phyloP scores from a whole-genome alignment of 2,888 invertebrate genomes.

The Nomada lathburiana region DNA sequence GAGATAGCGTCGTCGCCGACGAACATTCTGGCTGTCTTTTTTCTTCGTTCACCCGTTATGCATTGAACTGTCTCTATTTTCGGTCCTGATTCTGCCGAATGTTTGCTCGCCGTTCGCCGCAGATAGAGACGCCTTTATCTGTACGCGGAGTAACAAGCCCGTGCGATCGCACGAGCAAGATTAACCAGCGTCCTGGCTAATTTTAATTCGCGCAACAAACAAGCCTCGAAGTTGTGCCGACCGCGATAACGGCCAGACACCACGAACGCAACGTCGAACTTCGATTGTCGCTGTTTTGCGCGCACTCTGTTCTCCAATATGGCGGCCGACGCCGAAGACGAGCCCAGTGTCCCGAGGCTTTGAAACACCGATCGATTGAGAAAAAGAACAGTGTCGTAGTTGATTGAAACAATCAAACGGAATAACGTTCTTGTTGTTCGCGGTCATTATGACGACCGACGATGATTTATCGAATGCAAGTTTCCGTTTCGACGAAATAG shows the following conservation, averaged over 20 bases:
- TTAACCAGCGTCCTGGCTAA: slow-evolving; percentile 67
- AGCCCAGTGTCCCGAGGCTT: slow-evolving; percentile 9
- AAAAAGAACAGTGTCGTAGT: background rate
- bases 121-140: slow-evolving; percentile 60
- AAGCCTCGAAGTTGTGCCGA: slow-evolving; percentile 50
- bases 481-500: background rate
- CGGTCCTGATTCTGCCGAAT: slow-evolving; percentile 34
- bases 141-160: slow-evolving; percentile 26
- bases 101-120: slow-evolving; percentile 30
- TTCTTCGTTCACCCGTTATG: background rate
- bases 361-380: background rate
- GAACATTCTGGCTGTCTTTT: background rate
- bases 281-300: slow-evolving; percentile 23
- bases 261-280: slow-evolving; percentile 16
- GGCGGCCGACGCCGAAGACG: slow-evolving; percentile 51
- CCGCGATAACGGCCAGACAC: slow-evolving; percentile 58
- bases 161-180: slow-evolving; percentile 57
- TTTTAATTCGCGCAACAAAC: slow-evolving; percentile 72
- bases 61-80: background rate
- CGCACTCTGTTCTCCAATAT: slow-evolving; percentile 50
- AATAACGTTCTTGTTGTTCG: background rate
- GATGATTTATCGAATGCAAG: slow-evolving; percentile 16
- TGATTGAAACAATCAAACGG: background rate
- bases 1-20: background rate
- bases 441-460: background rate